Evolutionary conservation across 2,888 invertebrate genomes (phyloP), one percentile per base, ranked within the genome.

Genomic region (Meghimatium bilineatum): DNA sequence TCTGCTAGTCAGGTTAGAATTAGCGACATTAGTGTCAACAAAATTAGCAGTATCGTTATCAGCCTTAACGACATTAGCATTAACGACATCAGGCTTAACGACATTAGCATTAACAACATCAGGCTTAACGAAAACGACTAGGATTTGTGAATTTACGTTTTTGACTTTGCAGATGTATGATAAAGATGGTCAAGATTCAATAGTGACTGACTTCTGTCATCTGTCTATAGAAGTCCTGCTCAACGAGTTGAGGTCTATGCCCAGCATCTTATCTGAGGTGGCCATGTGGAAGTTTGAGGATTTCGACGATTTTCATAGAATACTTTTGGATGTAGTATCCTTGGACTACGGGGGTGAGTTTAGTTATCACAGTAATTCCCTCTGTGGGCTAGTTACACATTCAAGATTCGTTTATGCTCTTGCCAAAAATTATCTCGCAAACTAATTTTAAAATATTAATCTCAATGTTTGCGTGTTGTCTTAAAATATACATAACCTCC

Each of bases 151-250:
- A 34, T 52, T 8, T 29, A 8, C 3, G 8, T 32, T 26, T 29
- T n/a, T 52, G 26, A 23, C 32, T 29, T 20, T n/a, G 0, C 72
- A 80, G 80, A 14, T 80, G 32, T 97, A 97, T 93, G 96, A 97
- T 89, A 95, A 96, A 23, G 95, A 96, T 85, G 96, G 96, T 0
- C 95, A 96, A 87, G 96, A 96, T 0, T 96, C 96, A 90, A 94
- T 94, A 71, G 95, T 95, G 89, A 94, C 94, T 23, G 95, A 95
- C 86, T 96, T 96, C 12, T 98, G 97, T 88, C 96, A 95, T 89
- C 94, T 97, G 34, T 95, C 96, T 93, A 96, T 96, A 94, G 95
- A 95, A 86, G 96, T 96, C 0, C 93, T 97, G 87, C 96, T 96
- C 78, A 95, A 95, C 88, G 94, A 87, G 34, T 83, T 91, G 26